Conservation (phyloP, 2,888 invertebrate genomes). For the Leptinotarsa haldemani region DNA sequence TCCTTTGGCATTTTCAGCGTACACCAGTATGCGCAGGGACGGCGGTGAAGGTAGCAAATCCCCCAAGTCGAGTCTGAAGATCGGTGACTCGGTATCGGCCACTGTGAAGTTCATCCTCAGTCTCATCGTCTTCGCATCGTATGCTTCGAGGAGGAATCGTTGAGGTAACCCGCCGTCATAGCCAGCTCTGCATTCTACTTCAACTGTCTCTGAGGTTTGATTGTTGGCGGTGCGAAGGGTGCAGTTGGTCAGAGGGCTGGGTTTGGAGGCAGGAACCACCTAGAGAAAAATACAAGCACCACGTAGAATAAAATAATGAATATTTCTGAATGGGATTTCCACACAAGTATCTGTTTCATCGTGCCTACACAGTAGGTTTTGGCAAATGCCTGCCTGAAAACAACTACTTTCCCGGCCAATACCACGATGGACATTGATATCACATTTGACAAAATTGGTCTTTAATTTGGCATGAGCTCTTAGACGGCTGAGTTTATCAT, state of each 20-base stretch:
- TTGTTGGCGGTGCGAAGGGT: conserved; percentile 79
- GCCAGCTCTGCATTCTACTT: conserved; percentile 87
- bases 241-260: conserved; percentile 86
- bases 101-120: conserved; percentile 71
- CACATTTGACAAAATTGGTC: too few relatives aligned
- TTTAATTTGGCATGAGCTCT: too few relatives aligned
- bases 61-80: conserved; percentile 74
- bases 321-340: too few relatives aligned
- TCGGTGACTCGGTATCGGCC: conserved; percentile 69
- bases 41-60: conserved; percentile 74
- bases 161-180: conserved; percentile 92
- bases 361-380: too few relatives aligned
- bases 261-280: conserved; percentile 73
- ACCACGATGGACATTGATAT: too few relatives aligned
- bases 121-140: conserved; percentile 79
- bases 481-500: too few relatives aligned
- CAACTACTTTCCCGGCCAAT: too few relatives aligned
- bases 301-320: too few relatives aligned
- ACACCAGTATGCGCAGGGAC: conserved; percentile 81
- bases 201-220: conserved; percentile 72
- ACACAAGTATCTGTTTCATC: too few relatives aligned
- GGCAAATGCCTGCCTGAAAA: too few relatives aligned
- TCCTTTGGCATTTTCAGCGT: conserved; percentile 87
- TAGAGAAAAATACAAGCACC: conserved; percentile 16
- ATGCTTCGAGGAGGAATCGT: conserved; percentile 84